Evolutionary conservation across 2,113 vertebrate genomes (phyloP), one percentile per base, ranked within the genome.

Genomic region (Zosterops hypoxanthus): DNA sequence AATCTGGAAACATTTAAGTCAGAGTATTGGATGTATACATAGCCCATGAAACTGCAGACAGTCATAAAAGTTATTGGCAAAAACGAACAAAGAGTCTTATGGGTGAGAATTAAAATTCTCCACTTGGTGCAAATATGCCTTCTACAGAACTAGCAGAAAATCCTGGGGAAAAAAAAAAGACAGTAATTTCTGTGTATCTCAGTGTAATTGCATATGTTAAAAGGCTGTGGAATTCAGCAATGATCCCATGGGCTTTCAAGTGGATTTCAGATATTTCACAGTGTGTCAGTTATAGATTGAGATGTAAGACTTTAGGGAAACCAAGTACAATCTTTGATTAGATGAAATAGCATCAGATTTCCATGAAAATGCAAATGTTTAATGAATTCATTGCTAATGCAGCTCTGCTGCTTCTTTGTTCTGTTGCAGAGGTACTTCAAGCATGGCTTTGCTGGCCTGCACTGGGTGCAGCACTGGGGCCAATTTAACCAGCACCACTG

Each of bases 221-320:
- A 94, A 95, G 88, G 82, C 90, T 90, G 76, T 69, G 90, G 90
- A 97, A 94, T 93, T 94, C 92, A 81, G 86, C 86, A 77, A 4
- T 6, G 56, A 93, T 90, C 94, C 93, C 93, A 64, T 11, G 86
- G 92, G 95, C 44, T 95, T 96, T 95, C 69, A 47, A 95, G 85
- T 65, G 90, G 92, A 94, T 95, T 96, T 92, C 88, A 88, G 93
- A 81, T 84, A 92, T 92, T 96, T 96, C 92, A 93, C 91, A 94
- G 80, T 33, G 65, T 86, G 93, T 86, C 95, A 96, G 82, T 79
- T 93, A 88, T 29, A 92, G 96, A 96, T 93, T 88, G 93, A 97
- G 94, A 95, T 56, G 28, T 92, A 96, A 94, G 92, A 90, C 92
- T 96, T 86, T 41, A 57, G 73, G 68, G 80, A n/a, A 16, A 61